phyloP scores from a whole-genome alignment of 1,140 invertebrate species.

The Lamellibrachia luymesi region DNA sequence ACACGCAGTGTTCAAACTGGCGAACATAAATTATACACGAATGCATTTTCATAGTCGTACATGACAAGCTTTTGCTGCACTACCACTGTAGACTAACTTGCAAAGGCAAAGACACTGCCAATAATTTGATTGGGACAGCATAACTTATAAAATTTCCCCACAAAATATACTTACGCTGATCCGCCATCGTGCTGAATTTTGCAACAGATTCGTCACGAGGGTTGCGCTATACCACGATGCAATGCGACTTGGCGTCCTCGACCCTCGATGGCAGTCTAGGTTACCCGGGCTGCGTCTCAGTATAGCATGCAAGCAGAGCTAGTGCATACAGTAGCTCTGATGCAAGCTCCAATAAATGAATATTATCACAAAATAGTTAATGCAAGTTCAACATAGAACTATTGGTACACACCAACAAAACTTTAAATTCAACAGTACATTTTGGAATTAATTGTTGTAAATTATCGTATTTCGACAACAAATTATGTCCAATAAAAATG shows the following conservation, averaged over 20 bases:
- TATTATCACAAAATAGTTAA: too few species aligned
- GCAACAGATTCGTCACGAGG: neutral
- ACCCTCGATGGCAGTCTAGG: neutral
- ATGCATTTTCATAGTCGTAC: neutral
- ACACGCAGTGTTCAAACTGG: neutral
- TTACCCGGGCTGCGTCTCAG: neutral
- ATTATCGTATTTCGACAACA: too few species aligned
- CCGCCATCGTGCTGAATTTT: neutral
- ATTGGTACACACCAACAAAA: too few species aligned
- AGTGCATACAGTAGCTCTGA: too few species aligned
- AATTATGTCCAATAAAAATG: too few species aligned
- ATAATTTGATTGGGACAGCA: neutral
- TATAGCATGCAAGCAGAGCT: too few species aligned
- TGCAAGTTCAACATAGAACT: too few species aligned
- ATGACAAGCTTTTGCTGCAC: neutral
- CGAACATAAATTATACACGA: neutral
- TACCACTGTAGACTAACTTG: neutral
- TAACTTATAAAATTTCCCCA: neutral
- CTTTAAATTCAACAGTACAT: too few species aligned
- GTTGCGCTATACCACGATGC: neutral
- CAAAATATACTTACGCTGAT: constrained; percentile 1
- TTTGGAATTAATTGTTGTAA: too few species aligned
- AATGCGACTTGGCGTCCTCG: neutral
- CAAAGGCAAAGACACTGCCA: neutral
- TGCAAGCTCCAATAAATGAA: too few species aligned